Percentiles rank a stretch among this genome's conserved stretches.
Conservation (phyloP, 2,888 invertebrate species). For the Tholera decimalis region DNA sequence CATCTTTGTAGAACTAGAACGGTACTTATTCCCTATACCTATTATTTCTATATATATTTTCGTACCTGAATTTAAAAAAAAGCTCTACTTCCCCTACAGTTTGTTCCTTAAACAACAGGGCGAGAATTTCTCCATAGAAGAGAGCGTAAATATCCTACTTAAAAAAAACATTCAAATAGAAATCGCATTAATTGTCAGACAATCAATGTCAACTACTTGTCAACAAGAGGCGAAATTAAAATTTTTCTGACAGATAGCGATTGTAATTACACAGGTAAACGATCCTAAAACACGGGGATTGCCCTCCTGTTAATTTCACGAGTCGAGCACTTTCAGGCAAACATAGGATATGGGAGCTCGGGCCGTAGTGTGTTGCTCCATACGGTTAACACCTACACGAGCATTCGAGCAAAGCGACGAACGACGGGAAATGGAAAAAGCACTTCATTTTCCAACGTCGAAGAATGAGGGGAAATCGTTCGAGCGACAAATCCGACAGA, state of each 20-base stretch:
- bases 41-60: too few species aligned
- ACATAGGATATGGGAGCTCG: conserved; percentile 64
- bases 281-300: conserved; percentile 1
- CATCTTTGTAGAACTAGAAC: too few species aligned
- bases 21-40: too few species aligned
- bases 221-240: background rate
- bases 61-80: background rate
- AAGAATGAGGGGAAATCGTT: conserved; percentile 61
- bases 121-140: background rate
- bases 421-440: conserved; percentile 69
- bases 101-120: background rate
- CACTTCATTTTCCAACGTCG: conserved; percentile 60
- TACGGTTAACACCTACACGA: conserved; percentile 40
- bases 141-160: background rate
- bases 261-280: background rate
- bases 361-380: conserved; percentile 43
- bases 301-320: conserved; percentile 63
- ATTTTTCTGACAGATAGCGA: background rate
- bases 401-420: conserved; percentile 35
- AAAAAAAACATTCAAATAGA: background rate
- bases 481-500: conserved; percentile 57
- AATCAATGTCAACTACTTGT: background rate
- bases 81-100: background rate
- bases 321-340: conserved; percentile 55
- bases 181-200: background rate